Evolutionary conservation across 2,113 vertebrate species (phyloP).

Genomic region (Rallus limicola): DNA sequence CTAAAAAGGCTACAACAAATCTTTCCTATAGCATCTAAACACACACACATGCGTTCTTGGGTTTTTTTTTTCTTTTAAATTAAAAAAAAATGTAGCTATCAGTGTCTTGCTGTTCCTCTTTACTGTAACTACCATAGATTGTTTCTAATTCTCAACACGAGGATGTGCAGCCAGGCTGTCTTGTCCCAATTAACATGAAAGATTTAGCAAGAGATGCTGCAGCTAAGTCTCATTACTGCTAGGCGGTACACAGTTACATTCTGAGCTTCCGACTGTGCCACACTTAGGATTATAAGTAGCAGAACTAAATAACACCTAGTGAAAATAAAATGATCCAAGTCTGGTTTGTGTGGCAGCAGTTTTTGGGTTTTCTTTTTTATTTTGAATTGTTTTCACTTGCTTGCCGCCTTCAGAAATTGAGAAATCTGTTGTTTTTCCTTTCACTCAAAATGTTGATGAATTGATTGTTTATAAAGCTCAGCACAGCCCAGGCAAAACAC

Average conservation of each 20-base stretch:
- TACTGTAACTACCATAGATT: slow-evolving; percentile 8
- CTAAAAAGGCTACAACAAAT: slow-evolving; percentile 29
- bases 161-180: slow-evolving; percentile 3
- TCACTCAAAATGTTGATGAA: not conserved
- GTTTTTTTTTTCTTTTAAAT: slow-evolving; percentile 4
- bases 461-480: not conserved
- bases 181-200: slow-evolving; percentile 28
- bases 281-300: slow-evolving; percentile 16
- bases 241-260: slow-evolving; percentile 32
- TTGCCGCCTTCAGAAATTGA: not conserved
- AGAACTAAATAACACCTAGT: slow-evolving; percentile 2
- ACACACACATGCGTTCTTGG: fast-evolving
- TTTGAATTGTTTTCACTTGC: not conserved
- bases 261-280: slow-evolving; percentile 51
- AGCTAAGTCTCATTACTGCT: slow-evolving; percentile 25
- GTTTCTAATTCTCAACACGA: slow-evolving; percentile 8
- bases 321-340: slow-evolving; percentile 53
- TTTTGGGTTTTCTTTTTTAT: not conserved
- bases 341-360: not conserved
- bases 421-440: not conserved
- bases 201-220: slow-evolving; percentile 12
- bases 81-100: slow-evolving; percentile 46
- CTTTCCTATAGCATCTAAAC: not conserved
- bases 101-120: slow-evolving; percentile 38
- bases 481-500: not conserved